These are phyloP conservation scores for Alaudala cheleensis DNA, from an alignment of 2,113 vertebrate genomes.

Conservation along the genomic window DNA sequence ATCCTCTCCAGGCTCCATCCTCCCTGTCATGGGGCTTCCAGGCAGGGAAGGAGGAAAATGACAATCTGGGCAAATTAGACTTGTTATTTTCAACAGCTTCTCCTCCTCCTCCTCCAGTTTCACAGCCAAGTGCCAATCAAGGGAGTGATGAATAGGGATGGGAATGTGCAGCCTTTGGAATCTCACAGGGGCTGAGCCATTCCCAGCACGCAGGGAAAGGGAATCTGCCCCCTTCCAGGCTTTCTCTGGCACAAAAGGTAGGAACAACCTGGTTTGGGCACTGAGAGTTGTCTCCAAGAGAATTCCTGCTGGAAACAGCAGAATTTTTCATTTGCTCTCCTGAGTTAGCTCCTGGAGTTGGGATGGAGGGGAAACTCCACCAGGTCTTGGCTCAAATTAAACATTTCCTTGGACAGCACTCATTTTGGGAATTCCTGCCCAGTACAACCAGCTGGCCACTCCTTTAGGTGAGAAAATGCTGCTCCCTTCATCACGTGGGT, in stretches of 20 bases:
- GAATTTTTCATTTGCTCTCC: background rate
- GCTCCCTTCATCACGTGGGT: background rate
- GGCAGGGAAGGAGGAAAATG: background rate
- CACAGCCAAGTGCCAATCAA: conserved; percentile 44
- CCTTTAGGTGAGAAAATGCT: background rate
- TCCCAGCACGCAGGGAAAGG: background rate
- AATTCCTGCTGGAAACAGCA: background rate
- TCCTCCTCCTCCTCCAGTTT: conserved; percentile 1
- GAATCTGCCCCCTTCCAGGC: background rate
- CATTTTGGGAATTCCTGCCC: background rate
- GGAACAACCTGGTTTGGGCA: background rate
- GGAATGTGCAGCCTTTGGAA: background rate
- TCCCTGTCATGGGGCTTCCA: background rate
- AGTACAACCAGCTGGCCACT: background rate
- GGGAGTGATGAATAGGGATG: conserved; percentile 7
- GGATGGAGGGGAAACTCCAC: background rate
- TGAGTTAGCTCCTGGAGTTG: background rate
- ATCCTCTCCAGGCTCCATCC: background rate
- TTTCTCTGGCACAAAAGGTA: background rate
- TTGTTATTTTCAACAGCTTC: conserved; percentile 37
- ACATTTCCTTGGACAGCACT: background rate
- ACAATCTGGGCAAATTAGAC: conserved; percentile 29
- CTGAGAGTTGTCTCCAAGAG: background rate
- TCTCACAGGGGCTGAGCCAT: background rate
- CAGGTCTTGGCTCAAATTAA: background rate